These are phyloP conservation scores for Myrmecophaga tridactyla DNA, from an alignment of 2,113 vertebrate genomes.

Conservation along the genomic window DNA sequence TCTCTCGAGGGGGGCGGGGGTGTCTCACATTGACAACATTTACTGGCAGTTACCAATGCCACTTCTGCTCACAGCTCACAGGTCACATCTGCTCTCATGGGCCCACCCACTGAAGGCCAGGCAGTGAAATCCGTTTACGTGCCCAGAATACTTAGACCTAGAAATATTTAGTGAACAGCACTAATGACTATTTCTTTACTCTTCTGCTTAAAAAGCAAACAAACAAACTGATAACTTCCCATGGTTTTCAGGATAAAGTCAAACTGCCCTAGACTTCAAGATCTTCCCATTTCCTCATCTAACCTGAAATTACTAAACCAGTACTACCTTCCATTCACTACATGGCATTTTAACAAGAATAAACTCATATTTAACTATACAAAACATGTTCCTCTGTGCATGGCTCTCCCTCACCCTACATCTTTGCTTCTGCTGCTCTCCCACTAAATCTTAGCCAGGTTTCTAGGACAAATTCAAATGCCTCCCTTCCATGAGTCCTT, in stretches of 20 bases:
- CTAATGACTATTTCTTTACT: not conserved
- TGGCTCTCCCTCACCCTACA: not conserved
- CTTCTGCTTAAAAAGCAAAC: slow-evolving; percentile 2
- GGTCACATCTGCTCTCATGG: not conserved
- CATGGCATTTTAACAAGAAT: not conserved
- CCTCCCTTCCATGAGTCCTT: not conserved
- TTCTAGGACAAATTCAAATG: not conserved
- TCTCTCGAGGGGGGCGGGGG: no score
- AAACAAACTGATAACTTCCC: not conserved
- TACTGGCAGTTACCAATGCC: not conserved
- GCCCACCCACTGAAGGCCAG: not conserved
- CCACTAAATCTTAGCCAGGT: not conserved
- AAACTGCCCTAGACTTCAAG: not conserved
- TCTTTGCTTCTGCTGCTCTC: not conserved
- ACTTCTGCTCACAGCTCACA: not conserved
- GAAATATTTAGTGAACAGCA: not conserved
- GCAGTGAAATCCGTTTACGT: not conserved
- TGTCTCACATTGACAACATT: not conserved
- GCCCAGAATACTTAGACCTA: not conserved
- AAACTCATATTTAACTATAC: not conserved
- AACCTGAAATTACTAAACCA: not conserved
- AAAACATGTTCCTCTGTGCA: not conserved
- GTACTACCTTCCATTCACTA: not conserved
- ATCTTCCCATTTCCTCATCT: not conserved
- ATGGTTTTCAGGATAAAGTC: not conserved